Base-by-base conservation (phyloP, 2,113 vertebrate genomes). In the Chrysochloris asiatica region DNA sequence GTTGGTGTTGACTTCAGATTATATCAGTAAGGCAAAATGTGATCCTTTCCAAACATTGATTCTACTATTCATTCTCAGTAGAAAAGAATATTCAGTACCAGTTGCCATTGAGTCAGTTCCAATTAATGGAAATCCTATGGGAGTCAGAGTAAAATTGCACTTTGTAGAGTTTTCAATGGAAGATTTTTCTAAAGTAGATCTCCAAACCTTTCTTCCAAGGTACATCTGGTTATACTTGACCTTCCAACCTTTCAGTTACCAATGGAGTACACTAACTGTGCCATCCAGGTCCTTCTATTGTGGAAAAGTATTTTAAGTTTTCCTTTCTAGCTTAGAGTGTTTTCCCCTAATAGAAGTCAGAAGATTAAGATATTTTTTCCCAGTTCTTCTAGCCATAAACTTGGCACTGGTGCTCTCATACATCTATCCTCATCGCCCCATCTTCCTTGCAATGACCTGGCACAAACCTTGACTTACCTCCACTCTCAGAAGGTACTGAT, bases 1-100 rank as follows among this genome's bases (percentile, higher is more conserved):
- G n/a, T 90, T 83, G 82, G 38, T 41, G 56, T 93, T 50, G 89
- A 83, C 50, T 83, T 96, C 69, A 54, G 77, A 77, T 69, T 92
- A 24, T n/a, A 84, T 69, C n/a, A 48, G 48, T 71, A n/a, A 41
- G 33, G 45, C 78, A 82, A 75, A 93, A 81, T 56, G 38, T 56
- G 56, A 87, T 71, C 72, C 47, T 88, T 93, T 28, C 33, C 73
- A 83, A 86, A 89, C 43, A 75, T 5, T 17, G 24, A 28, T 13
- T 75, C 10, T 69, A 54, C 19, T 83, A 84, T 61, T 86, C 69
- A 75, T 69, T 91, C 52, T 89, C 77, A 48, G 59, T 36, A 71
- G 41, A 94, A 91, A 88, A 19, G 26, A 78, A 63, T 47, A 24
- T 22, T 19, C 9, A 38, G 67, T 38, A 69, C 17, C 36, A 69